Evolutionary conservation across 2,888 invertebrate species (phyloP).

Genomic region (Cataglyphis livida): DNA sequence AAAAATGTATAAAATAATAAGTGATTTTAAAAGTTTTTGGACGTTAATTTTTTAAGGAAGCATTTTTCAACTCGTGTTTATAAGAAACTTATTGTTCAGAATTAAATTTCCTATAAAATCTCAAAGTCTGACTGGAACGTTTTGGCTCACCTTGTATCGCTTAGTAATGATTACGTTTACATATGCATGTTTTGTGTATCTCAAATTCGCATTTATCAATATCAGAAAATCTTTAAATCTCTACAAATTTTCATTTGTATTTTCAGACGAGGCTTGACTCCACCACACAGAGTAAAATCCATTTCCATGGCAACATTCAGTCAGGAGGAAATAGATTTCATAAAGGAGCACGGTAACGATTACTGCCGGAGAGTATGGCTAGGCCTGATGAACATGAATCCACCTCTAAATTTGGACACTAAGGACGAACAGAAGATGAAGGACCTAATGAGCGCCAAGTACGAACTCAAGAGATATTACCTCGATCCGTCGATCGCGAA

Average conservation of each 20-base stretch:
- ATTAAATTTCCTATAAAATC: too few species aligned
- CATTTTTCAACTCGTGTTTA: too few species aligned
- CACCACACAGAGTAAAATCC: conserved; percentile 99
- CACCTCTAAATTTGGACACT: conserved; percentile 86
- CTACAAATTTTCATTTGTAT: conserved; percentile 73
- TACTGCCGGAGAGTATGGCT: conserved; percentile 97
- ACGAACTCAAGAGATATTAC: conserved; percentile 94
- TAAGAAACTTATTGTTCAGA: too few species aligned
- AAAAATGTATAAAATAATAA: too few species aligned
- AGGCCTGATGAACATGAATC: conserved; percentile 92
- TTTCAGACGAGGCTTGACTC: conserved; percentile 97
- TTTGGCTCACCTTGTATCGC: not conserved
- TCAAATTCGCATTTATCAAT: not conserved
- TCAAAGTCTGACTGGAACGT: too few species aligned
- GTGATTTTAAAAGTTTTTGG: too few species aligned
- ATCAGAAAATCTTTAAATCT: not conserved
- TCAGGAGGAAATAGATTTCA: conserved; percentile 96
- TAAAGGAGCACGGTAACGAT: conserved; percentile 96
- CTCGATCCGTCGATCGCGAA: conserved; percentile 81
- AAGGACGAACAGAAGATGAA: conserved; percentile 96
- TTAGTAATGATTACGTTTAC: not conserved
- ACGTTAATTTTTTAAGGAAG: too few species aligned
- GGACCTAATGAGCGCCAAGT: conserved; percentile 97
- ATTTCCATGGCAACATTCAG: conserved; percentile 99
- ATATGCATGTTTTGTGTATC: not conserved